Evolutionary conservation across 1,140 invertebrate genomes (phyloP).

Genomic region (Gryllus bimaculatus): DNA sequence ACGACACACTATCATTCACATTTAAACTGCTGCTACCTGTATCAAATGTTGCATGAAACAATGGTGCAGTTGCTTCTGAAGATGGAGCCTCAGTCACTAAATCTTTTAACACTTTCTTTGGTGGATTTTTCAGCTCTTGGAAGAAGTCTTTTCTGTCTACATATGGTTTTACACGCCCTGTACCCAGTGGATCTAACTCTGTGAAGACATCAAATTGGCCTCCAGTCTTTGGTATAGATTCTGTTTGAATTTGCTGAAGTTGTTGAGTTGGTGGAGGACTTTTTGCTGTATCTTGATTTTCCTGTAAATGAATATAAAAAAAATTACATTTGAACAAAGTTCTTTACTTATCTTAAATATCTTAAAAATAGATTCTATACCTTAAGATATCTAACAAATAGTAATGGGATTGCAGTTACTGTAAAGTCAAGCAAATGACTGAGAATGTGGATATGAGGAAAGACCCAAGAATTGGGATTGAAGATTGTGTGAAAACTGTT

Average conservation of each 20-base stretch:
- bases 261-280: constrained; percentile 20
- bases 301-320: not conserved
- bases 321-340: not conserved
- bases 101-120: constrained; percentile 82
- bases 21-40: constrained; percentile 14
- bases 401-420: no score
- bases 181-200: constrained; percentile 83
- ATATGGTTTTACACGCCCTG: constrained; percentile 79
- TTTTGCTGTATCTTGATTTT: not conserved
- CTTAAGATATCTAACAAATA: no score
- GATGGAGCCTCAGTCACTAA: constrained; percentile 37
- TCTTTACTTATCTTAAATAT: not conserved
- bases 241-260: constrained; percentile 17
- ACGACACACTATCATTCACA: constrained; percentile 10
- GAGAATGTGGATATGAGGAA: no score
- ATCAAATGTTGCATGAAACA: constrained; percentile 30
- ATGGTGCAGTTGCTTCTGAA: constrained; percentile 20
- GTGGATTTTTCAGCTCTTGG: constrained; percentile 84
- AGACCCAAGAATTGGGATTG: no score
- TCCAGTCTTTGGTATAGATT: constrained; percentile 18
- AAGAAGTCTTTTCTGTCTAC: constrained; percentile 93
- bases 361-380: not conserved
- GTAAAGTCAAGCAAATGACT: no score
- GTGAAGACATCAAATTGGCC: constrained; percentile 71
- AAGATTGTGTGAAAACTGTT: not conserved